Conservation (phyloP, 2,797 vertebrate species). For the Phalanger gymnotis region DNA sequence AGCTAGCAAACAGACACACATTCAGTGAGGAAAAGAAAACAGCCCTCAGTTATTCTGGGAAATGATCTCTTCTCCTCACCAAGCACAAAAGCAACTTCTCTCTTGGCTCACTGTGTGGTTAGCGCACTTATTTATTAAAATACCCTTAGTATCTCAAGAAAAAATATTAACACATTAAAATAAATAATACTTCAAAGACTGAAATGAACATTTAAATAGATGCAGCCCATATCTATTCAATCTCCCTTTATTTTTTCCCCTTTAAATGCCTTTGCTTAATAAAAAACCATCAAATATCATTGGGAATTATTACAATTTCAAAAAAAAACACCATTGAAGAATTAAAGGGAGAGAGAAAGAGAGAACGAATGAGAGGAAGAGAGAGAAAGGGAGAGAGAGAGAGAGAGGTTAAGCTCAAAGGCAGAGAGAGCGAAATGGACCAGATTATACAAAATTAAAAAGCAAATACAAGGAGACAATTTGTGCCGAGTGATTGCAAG, state of each 20-base stretch:
- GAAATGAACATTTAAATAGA: conserved; percentile 76
- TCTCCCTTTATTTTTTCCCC: conserved; percentile 57
- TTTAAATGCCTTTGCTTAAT: conserved; percentile 81
- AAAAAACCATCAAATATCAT: conserved; percentile 83
- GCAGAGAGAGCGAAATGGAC: conserved; percentile 89
- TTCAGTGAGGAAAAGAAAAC: neutral
- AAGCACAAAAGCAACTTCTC: rapidly evolving
- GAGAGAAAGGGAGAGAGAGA: conserved; percentile 82
- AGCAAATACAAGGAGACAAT: conserved; percentile 91
- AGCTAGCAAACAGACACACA: neutral
- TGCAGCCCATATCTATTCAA: conserved; percentile 69
- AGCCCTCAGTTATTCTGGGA: rapidly evolving
- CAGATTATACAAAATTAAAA: conserved; percentile 93
- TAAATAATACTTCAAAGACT: conserved; percentile 77
- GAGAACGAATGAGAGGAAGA: conserved; percentile 24
- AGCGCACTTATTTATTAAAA: rapidly evolving
- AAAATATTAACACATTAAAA: conserved; percentile 63
- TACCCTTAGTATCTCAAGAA: conserved; percentile 23
- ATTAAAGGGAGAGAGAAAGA: conserved; percentile 80
- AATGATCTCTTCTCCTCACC: neutral
- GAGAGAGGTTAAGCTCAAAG: conserved; percentile 90
- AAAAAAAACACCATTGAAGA: conserved; percentile 77
- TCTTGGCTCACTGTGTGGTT: neutral
- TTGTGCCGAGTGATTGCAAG: conserved; percentile 90
- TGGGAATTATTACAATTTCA: conserved; percentile 83